A percentile compares a stretch with the other conserved stretches of the same genome.
Evolutionary conservation across 2,113 vertebrate species (phyloP).

Genomic region (Stegostoma tigrinum): DNA sequence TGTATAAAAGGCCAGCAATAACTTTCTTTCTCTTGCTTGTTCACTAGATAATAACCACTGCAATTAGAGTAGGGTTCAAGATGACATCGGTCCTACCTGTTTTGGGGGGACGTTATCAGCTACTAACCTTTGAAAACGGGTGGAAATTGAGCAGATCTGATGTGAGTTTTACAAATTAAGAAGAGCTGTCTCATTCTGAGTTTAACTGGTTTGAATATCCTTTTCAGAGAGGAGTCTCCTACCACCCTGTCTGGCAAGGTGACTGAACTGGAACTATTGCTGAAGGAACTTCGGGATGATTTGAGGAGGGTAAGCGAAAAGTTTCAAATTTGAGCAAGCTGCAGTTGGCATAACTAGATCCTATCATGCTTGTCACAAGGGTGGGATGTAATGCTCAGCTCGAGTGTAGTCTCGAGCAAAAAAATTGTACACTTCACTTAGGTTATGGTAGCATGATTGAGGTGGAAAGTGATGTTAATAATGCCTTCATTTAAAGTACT

Average conservation of each 20-base stretch:
- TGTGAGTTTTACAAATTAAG: neutral
- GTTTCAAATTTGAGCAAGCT: neutral
- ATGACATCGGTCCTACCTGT: neutral
- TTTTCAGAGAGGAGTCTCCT: constrained; percentile 68
- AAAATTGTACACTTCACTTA: neutral
- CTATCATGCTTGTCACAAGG: neutral
- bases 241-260: constrained; percentile 80
- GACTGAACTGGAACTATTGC: constrained; percentile 82
- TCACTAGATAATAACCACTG: neutral
- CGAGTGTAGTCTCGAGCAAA: neutral
- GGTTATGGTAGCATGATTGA: neutral
- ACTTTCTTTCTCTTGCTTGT: neutral
- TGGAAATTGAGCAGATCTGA: neutral
- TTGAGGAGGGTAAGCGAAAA: constrained; percentile 72
- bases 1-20: neutral
- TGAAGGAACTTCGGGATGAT: constrained; percentile 84
- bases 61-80: neutral
- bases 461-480: neutral
- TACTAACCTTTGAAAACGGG: neutral
- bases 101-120: neutral
- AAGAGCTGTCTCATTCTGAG: neutral
- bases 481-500: neutral
- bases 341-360: neutral
- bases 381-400: neutral
- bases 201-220: neutral